Evolutionary conservation across 1,140 invertebrate genomes (phyloP).

Genomic region (Ectropis grisescens): DNA sequence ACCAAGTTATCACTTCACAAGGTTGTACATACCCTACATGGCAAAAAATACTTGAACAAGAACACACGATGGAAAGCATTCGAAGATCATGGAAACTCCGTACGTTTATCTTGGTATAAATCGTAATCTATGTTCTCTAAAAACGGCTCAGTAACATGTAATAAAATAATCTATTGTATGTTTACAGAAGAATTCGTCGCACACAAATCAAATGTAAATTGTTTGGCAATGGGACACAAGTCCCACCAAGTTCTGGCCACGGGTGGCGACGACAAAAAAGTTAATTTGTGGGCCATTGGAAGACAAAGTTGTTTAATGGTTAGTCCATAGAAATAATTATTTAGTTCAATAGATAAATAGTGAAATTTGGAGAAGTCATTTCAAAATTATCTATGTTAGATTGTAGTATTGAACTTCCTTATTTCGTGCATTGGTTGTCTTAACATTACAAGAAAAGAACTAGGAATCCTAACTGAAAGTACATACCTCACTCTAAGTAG

Average conservation of each 20-base stretch:
- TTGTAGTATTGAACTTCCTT: no score
- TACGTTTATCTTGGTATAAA: constrained; percentile 28
- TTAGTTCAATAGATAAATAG: constrained; percentile 1
- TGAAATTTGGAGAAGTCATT: no score
- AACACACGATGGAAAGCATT: constrained; percentile 42
- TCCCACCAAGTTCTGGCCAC: constrained; percentile 91
- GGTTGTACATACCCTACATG: no score
- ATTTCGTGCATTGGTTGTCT: no score
- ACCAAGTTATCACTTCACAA: no score
- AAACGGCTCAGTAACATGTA: no score
- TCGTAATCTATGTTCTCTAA: neutral
- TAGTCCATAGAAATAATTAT: constrained; percentile 45
- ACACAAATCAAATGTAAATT: constrained; percentile 91
- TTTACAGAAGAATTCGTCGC: constrained; percentile 90
- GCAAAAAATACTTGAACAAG: no score
- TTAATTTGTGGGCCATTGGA: constrained; percentile 97
- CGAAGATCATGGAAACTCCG: constrained; percentile 67
- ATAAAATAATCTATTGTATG: neutral
- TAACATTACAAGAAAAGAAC: no score
- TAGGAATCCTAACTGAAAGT: no score
- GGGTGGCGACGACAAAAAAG: constrained; percentile 97
- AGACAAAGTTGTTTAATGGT: constrained; percentile 97
- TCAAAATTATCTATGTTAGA: no score
- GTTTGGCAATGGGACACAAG: constrained; percentile 88
- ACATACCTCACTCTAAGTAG: no score